Base-by-base conservation (phyloP, 2,113 vertebrate species). In the Spea bombifrons region DNA sequence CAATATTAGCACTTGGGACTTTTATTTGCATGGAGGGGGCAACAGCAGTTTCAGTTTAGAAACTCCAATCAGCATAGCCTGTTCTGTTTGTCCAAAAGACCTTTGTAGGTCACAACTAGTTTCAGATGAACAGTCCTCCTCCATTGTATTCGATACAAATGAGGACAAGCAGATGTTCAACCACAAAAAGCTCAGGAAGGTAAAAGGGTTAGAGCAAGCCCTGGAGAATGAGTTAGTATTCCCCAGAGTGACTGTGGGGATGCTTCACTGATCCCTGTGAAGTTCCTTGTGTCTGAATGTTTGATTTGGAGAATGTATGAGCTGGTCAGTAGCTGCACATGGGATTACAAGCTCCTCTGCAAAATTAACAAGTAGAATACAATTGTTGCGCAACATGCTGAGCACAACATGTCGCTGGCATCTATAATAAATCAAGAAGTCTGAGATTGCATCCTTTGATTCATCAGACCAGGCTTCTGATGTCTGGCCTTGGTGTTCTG, bases 91-190 rank as follows among this genome's bases (percentile, higher is more conserved):
- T 30, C 30, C 30, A 30, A 30, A 30, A 30, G 30, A 30, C 30
- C 30, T 30, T 30, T 30, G 30, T 30, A 30, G 30, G 30, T 30
- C 30, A 30, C 30, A 30, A 30, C 30, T 30, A 30, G 30, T 30
- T 30, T 30, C 30, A 30, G 30, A 30, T 30, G 30, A 30, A 30
- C 30, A 30, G 30, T 30, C 30, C 30, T 30, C 30, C 30, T 30
- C 30, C 30, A 30, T 30, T 30, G 30, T 30, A 30, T 30, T 30
- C 30, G 30, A 30, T 30, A 30, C 30, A 30, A 30, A 30, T 30
- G 30, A 30, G 30, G 9, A 52, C 66, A 46, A 76, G 55, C 75
- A 69, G 75, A 76, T 76, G 75, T 61, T 53, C 43, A 53, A n/a
- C 55, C 66, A 76, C 52, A 30, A 44, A 76, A 30, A 17, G 16